Evolutionary conservation across 2,113 vertebrate species (phyloP).

Genomic region (Oncorhynchus tshawytscha): DNA sequence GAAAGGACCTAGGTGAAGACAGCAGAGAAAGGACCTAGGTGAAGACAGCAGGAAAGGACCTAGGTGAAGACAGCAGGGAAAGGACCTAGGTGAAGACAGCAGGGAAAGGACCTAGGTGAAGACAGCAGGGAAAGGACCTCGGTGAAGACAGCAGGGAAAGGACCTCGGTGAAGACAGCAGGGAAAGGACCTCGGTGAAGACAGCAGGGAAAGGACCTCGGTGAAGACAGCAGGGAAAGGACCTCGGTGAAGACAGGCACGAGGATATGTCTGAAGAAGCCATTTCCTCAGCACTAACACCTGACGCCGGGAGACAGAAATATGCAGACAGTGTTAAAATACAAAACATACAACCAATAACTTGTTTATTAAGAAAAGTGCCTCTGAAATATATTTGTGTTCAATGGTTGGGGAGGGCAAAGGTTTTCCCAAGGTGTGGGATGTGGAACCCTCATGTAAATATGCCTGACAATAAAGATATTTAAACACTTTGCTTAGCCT

Average conservation of each 20-base stretch:
- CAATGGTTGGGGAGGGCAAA: slow-evolving; percentile 14
- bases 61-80: slow-evolving; percentile 6
- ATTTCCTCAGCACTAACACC: slow-evolving; percentile 24
- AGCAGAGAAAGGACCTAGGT: not conserved
- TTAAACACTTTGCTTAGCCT: slow-evolving; percentile 19
- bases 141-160: no score
- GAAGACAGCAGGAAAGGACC: slow-evolving; percentile 13
- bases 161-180: slow-evolving; percentile 18
- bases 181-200: slow-evolving; percentile 16
- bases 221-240: slow-evolving; percentile 9
- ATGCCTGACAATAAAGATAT: slow-evolving; percentile 46
- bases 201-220: not conserved
- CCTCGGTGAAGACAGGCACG: slow-evolving; percentile 13
- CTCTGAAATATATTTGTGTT: slow-evolving; percentile 43
- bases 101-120: slow-evolving; percentile 12
- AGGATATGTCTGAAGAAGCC: slow-evolving; percentile 17
- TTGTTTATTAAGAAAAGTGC: slow-evolving; percentile 41
- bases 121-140: not conserved
- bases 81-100: not conserved
- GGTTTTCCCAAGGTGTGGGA: slow-evolving; percentile 12
- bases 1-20: slow-evolving; percentile 12
- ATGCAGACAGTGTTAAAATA: slow-evolving; percentile 49
- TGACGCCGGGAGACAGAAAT: slow-evolving; percentile 47
- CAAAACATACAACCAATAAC: slow-evolving; percentile 1
- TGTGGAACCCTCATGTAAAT: slow-evolving; percentile 36